These are phyloP conservation scores for Pectinophora gossypiella DNA, from an alignment of 1,140 invertebrate species.

Conservation along the genomic window DNA sequence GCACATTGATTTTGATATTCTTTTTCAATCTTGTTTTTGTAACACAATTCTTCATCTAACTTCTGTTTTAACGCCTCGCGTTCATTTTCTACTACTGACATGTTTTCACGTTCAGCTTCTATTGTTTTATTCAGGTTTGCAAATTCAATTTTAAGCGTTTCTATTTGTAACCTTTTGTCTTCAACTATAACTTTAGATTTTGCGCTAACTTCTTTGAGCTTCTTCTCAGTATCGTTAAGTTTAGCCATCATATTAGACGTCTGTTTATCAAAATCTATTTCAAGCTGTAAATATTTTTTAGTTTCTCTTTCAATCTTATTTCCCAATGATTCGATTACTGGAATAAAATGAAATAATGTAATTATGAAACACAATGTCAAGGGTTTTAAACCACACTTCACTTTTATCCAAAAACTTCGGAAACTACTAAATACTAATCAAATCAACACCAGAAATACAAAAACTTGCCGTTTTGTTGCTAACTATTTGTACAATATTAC, in stretches of 20 bases:
- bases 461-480: no score
- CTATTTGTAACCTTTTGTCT: constrained; percentile 25
- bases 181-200: constrained; percentile 18
- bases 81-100: constrained; percentile 16
- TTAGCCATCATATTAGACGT: constrained; percentile 23
- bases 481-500: no score
- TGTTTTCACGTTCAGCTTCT: constrained; percentile 13
- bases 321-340: constrained; percentile 14
- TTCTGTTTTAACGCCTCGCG: constrained; percentile 20
- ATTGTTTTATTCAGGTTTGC: constrained; percentile 15
- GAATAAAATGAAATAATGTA: neutral
- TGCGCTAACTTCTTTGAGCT: constrained; percentile 21
- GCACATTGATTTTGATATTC: constrained; percentile 33
- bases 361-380: no score
- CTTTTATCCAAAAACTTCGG: no score
- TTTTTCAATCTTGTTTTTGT: constrained; percentile 27
- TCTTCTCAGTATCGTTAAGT: constrained; percentile 28
- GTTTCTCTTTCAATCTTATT: constrained; percentile 18
- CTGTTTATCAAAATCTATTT: constrained; percentile 26
- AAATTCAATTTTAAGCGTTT: constrained; percentile 23
- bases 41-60: constrained; percentile 18
- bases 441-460: no score
- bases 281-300: constrained; percentile 15
- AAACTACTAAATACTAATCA: no score
- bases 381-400: no score